Evolutionary conservation across 2,113 vertebrate species (phyloP), one percentile per base, ranked within the genome.

Genomic region (Asarcornis scutulata): DNA sequence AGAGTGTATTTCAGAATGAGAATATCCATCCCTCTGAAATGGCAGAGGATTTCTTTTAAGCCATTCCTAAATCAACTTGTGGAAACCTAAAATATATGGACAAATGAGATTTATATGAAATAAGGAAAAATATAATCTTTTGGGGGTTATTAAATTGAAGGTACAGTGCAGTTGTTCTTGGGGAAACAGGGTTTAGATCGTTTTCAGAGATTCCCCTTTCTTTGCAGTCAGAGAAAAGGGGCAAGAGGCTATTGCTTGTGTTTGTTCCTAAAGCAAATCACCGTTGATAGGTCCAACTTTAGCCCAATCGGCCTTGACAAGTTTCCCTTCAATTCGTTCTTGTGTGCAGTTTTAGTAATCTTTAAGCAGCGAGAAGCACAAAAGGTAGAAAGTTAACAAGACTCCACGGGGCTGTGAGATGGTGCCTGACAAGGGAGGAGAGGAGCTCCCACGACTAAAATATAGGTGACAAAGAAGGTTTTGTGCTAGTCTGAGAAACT

Each of bases 331-430:
- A 68, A 32, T 83, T 90, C 86, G 78, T 96, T 78, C 76, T 91
- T 72, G 69, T 86, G 66, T 78, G 80, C 40, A 26, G 82, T 94
- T 95, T 96, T 89, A 93, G 72, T 90, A 91, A 90, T 95, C 90
- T 94, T 96, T 93, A 93, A 94, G 74, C 56, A 53, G 83, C 11
- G 2, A 88, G 86, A 91, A 88, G 83, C 91, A 93, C 93, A 95
- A 94, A 93, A 96, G 90, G 96, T 64, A 94, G 73, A 83, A 90
- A 96, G 94, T 88, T 96, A 96, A 95, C 90, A 93, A 96, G 94
- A 64, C 93, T 96, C 92, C 85, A 78, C 1, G 52, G 92, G 76
- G 79, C 86, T 93, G 89, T 67, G 90, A 95, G 95, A 75, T 53
- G 80, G 69, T 89, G 83, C 95, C 88, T 96, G 94, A 95, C 88